These are phyloP conservation scores for Tetranychus truncatus DNA, from an alignment of 2,888 invertebrate species.

Conservation along the genomic window DNA sequence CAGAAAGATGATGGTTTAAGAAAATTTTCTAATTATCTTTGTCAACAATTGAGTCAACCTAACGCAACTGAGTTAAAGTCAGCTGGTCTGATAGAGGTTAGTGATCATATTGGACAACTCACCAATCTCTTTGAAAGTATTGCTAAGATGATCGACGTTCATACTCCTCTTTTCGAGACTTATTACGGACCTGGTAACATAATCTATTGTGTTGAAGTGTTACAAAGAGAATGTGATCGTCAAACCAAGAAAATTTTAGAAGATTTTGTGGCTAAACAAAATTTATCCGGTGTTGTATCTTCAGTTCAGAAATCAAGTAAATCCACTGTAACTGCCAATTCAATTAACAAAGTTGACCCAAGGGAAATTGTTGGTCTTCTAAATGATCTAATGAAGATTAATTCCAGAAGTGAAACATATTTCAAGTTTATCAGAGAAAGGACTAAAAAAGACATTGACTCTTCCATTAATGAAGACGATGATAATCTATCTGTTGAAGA, in stretches of 20 bases:
- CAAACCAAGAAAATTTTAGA: constrained; percentile 43
- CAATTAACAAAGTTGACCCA: constrained; percentile 41
- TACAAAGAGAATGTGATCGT: constrained; percentile 61
- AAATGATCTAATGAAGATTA: constrained; percentile 74
- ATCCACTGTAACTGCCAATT: background rate
- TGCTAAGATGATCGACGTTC: constrained; percentile 61
- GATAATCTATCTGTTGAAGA: constrained; percentile 19
- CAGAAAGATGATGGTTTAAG: constrained; percentile 73
- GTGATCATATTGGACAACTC: constrained; percentile 50
- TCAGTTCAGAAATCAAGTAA: constrained; percentile 15
- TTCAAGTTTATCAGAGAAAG: constrained; percentile 64
- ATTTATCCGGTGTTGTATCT: constrained; percentile 35
- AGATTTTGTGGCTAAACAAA: constrained; percentile 52
- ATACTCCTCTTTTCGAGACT: constrained; percentile 70
- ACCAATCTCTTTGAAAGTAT: constrained; percentile 67
- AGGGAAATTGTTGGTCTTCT: constrained; percentile 68
- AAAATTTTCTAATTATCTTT: constrained; percentile 67
- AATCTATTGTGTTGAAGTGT: constrained; percentile 47
- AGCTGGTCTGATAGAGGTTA: background rate
- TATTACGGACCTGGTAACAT: constrained; percentile 63
- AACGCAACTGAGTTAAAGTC: background rate
- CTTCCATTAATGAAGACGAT: constrained; percentile 17
- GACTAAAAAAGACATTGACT: constrained; percentile 38
- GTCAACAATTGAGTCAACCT: constrained; percentile 31
- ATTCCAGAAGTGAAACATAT: constrained; percentile 74